Base-by-base conservation (phyloP, 2,888 invertebrate species). In the Callosobruchus maculatus region DNA sequence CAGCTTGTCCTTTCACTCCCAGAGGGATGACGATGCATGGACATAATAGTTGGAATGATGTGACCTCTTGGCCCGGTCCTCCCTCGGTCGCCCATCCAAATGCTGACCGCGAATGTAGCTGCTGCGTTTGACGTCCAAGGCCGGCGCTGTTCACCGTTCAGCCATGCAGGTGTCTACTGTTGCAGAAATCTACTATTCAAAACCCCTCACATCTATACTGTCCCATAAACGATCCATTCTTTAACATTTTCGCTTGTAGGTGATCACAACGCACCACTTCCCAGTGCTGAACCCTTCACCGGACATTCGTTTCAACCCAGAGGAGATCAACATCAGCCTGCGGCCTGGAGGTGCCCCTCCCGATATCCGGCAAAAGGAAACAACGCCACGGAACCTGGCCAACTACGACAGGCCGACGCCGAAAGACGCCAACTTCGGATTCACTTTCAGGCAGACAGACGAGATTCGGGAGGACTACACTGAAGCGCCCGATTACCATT, bases 271-370 rank as follows among this genome's bases (percentile, higher is more conserved):
- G 26, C 85, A 86, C 77, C 85, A 85, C 74, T 86, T 86, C 77
- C 84, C 86, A 0, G 80, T 83, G 3, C 81, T 81, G 3, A 82
- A 81, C 71, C 30, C 75, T 0, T 77, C 84, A 2, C 81, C 86
- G 4, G 87, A 87, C 74, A 86, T 87, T 30, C 82, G 86, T 22
- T 87, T 85, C 77, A 86, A 87, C 74, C 87, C 87, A 0, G 85
- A 86, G 78, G 87, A 87, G 77, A 87, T 87, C 73, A 87, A 87
- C 77, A 85, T 87, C 71, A 85, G 85, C 76, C 78, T 87, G 66
- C 86, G 86, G 77, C 83, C 85, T 5, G 84, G 84, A 21, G 84
- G 84, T 21, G 82, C 86, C 3, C 84, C 85, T 1, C 84, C 84
- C 21, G 82, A 83, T 72, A 83, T 83, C 75, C 81, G 83, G 80